phyloP scores from a whole-genome alignment of 2,113 vertebrate genomes.

The Naja naja region DNA sequence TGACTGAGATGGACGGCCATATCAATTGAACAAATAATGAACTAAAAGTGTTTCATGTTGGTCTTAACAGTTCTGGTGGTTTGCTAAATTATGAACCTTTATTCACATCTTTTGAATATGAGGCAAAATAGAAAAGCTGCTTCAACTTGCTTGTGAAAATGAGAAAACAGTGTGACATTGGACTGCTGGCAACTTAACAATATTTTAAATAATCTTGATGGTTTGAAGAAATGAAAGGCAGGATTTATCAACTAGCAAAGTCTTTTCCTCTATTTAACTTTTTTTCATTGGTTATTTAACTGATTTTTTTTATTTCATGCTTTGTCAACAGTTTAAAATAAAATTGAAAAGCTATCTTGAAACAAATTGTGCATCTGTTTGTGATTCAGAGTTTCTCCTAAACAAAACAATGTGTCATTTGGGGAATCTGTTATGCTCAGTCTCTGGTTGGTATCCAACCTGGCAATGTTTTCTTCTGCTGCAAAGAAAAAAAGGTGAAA shows the following conservation, averaged over 20 bases:
- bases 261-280: slow-evolving; percentile 35
- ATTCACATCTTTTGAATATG: not conserved
- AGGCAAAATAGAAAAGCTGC: not conserved
- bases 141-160: slow-evolving; percentile 19
- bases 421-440: not conserved
- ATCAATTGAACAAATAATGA: not conserved
- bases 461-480: not conserved
- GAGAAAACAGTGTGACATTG: slow-evolving; percentile 27
- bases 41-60: slow-evolving; percentile 17
- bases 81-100: not conserved
- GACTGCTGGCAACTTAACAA: slow-evolving; percentile 1
- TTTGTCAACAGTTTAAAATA: slow-evolving; percentile 48
- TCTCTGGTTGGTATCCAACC: not conserved
- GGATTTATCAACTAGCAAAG: slow-evolving; percentile 33
- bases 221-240: slow-evolving; percentile 36
- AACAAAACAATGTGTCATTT: slow-evolving; percentile 44
- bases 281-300: slow-evolving; percentile 4
- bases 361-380: slow-evolving; percentile 25
- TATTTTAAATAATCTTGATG: slow-evolving; percentile 29
- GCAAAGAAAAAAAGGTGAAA: not conserved
- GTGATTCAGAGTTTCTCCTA: slow-evolving; percentile 32
- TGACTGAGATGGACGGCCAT: not conserved
- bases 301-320: slow-evolving; percentile 26
- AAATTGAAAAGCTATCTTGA: slow-evolving; percentile 49
- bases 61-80: not conserved